Evolutionary conservation across 1,140 invertebrate species (phyloP).

Genomic region (Daktulosphaira vitifoliae): DNA sequence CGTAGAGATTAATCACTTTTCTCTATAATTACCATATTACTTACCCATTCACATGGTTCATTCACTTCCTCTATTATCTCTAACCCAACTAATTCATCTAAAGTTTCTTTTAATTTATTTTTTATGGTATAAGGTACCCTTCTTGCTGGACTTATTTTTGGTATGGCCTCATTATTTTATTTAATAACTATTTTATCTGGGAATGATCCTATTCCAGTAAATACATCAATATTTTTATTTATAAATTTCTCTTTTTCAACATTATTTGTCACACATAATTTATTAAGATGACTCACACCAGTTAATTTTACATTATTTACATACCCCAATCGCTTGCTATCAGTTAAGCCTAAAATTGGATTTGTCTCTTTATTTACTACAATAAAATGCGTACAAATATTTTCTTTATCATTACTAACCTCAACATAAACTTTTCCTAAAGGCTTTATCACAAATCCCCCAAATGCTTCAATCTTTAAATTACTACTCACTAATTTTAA

Average conservation of each 20-base stretch:
- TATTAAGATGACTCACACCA: no score
- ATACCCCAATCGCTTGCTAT: background rate
- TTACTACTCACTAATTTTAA: background rate
- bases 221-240: slow-evolving; percentile 13
- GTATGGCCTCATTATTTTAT: background rate
- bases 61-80: background rate
- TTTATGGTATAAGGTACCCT: slow-evolving; percentile 6
- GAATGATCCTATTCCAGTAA: slow-evolving; percentile 22
- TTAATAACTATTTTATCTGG: background rate
- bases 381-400: background rate
- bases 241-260: background rate
- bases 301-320: background rate
- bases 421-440: background rate
- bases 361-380: background rate
- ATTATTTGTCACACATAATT: background rate
- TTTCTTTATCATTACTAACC: background rate
- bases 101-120: background rate
- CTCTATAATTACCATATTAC: slow-evolving; percentile 41
- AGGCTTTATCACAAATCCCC: slow-evolving; percentile 1
- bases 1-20: slow-evolving; percentile 41
- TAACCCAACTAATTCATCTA: background rate
- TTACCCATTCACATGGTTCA: slow-evolving; percentile 39
- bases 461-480: background rate
- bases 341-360: background rate
- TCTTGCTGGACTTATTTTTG: background rate